Base-by-base conservation (phyloP, 2,888 invertebrate genomes). In the Himalopsyche anomala region DNA sequence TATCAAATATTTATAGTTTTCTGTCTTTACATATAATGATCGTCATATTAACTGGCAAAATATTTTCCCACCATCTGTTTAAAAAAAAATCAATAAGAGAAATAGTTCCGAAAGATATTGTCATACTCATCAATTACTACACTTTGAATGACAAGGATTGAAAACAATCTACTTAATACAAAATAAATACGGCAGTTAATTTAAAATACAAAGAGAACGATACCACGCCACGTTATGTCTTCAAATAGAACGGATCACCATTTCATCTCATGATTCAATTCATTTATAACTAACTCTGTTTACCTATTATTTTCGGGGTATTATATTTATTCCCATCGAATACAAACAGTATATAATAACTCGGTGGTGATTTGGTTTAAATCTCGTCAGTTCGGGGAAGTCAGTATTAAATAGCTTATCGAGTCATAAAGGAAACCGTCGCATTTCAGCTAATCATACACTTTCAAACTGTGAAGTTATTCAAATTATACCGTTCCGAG, bases 311-410 rank as follows among this genome's bases (percentile, higher is more conserved):
- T 74, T 74, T 36, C 74, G 15, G 15, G 5, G 38, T 38, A 74
- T 74, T 74, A 74, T 74, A 74, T 36, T 74, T 74, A 74, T 74
- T 74, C 74, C 38, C 74, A 74, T 74, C 38, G 38, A 74, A 74
- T 0, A 74, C 74, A 74, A 74, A 74, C 38, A 74, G 11, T 74
- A 38, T 38, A 15, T 12, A 36, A 74, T 36, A 38, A 28, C 28
- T 28, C 28, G 28, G 19, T 38, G 74, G 74, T 74, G 74, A 74
- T 36, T 74, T 12, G 74, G 12, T 74, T 28, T 4, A 74, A 12
- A 11, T 28, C 38, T 28, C 15, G 5, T 38, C 74, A 38, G 3
- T 74, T 74, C 74, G 38, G 74, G 38, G 36, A 36, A 74, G 15
- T 74, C 19, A 38, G 38, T 38, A 36, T 74, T 74, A 74, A 74